Percentiles rank a stretch among this genome's conserved stretches.
Conservation (phyloP, 2,888 invertebrate species). For the Saturnia japonica region DNA sequence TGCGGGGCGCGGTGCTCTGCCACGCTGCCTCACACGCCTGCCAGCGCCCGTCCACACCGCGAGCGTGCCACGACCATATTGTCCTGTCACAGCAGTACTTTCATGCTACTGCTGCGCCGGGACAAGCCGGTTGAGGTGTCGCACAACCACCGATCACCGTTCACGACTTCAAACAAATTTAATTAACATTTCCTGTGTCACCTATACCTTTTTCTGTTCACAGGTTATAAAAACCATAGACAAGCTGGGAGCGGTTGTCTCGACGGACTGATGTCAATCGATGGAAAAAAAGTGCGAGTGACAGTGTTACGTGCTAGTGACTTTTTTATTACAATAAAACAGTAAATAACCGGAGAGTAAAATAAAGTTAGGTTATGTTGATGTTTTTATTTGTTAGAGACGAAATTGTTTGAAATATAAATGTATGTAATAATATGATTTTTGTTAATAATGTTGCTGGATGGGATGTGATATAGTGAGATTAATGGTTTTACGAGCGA, state of each 20-base stretch:
- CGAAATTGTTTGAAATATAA: neutral
- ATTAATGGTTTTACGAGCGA: slow-evolving; percentile 54
- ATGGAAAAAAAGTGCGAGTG: slow-evolving; percentile 25
- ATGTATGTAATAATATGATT: neutral
- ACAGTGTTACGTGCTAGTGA: slow-evolving; percentile 30
- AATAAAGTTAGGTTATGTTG: slow-evolving; percentile 14
- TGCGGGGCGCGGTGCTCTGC: slow-evolving; percentile 66
- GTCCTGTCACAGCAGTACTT: slow-evolving; percentile 99
- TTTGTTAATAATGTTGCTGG: slow-evolving; percentile 22
- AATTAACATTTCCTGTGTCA: neutral
- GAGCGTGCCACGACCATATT: slow-evolving; percentile 90
- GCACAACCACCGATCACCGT: slow-evolving; percentile 44
- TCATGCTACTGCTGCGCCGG: slow-evolving; percentile 93
- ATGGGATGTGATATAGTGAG: slow-evolving; percentile 35
- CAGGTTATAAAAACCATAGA: slow-evolving; percentile 37
- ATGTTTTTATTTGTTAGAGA: neutral
- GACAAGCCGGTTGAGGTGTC: slow-evolving; percentile 85
- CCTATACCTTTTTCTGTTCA: slow-evolving; percentile 38
- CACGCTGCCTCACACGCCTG: slow-evolving; percentile 80
- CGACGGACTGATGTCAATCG: slow-evolving; percentile 25
- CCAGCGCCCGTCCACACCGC: slow-evolving; percentile 66
- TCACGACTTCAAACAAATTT: slow-evolving; percentile 13
- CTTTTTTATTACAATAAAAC: neutral
- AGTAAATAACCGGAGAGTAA: slow-evolving; percentile 6
- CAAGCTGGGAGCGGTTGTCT: slow-evolving; percentile 28